These are phyloP conservation scores for Trachelus troglodyta DNA, from an alignment of 2,888 invertebrate species.

Conservation along the genomic window DNA sequence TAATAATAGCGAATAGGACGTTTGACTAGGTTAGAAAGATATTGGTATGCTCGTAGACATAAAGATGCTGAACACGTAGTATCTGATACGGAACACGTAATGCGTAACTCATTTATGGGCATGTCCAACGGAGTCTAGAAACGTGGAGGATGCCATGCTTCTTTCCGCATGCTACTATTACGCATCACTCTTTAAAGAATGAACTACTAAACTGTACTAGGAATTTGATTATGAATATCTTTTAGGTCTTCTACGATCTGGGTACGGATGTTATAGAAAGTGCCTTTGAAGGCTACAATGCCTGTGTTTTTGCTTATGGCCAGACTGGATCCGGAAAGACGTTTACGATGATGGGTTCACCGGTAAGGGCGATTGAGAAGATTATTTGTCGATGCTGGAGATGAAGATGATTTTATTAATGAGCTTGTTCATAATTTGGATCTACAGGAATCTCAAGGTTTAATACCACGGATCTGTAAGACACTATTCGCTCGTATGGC, in stretches of 20 bases:
- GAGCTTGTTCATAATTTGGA: not conserved
- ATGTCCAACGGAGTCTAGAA: not conserved
- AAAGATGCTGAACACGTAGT: not conserved
- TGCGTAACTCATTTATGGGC: not conserved
- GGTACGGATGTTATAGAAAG: constrained; percentile 84
- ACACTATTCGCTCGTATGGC: constrained; percentile 85
- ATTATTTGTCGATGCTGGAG: not conserved
- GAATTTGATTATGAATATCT: constrained; percentile 10
- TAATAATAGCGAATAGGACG: not conserved
- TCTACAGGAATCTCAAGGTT: constrained; percentile 78
- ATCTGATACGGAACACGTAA: not conserved
- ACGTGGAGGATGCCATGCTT: constrained; percentile 11
- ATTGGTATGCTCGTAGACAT: not conserved
- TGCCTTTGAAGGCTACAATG: constrained; percentile 88
- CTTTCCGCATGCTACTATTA: constrained; percentile 25
- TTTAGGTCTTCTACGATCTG: constrained; percentile 77
- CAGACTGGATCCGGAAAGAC: constrained; percentile 94
- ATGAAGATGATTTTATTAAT: not conserved
- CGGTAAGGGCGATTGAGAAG: constrained; percentile 66
- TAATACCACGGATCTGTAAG: constrained; percentile 88
- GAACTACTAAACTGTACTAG: not conserved
- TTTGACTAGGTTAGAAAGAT: not conserved
- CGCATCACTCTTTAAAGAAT: not conserved
- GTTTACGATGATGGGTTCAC: constrained; percentile 91
- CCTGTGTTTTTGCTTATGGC: constrained; percentile 92